phyloP scores from a whole-genome alignment of 2,888 invertebrate genomes.

The Malthinus flaveolus region DNA sequence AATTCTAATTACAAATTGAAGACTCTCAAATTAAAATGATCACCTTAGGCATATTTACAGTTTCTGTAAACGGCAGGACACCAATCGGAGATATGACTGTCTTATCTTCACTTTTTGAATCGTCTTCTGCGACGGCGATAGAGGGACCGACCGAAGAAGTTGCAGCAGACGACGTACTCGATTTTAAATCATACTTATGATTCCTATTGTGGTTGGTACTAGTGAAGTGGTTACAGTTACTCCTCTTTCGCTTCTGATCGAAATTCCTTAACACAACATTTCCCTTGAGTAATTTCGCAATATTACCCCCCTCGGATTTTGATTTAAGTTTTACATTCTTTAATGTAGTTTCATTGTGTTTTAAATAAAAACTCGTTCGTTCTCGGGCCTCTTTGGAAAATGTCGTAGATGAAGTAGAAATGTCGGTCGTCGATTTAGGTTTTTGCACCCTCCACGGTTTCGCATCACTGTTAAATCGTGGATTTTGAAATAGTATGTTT shows the following conservation, averaged over 20 bases:
- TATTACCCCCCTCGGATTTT: constrained; percentile 7
- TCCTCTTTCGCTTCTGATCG: constrained; percentile 25
- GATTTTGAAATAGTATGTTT: constrained; percentile 24
- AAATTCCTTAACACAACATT: background rate
- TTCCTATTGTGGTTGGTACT: constrained; percentile 17
- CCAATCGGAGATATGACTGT: constrained; percentile 37
- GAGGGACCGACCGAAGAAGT: constrained; percentile 33
- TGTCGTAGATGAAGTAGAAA: constrained; percentile 6
- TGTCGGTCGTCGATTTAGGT: background rate
- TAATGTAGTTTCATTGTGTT: constrained; percentile 8
- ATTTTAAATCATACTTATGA: constrained; percentile 16
- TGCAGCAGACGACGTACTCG: constrained; percentile 25
- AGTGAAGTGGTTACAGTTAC: constrained; percentile 22
- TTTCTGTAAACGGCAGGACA: constrained; percentile 40
- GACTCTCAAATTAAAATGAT: background rate
- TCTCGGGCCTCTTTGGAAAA: constrained; percentile 19
- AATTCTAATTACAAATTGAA: too few species aligned
- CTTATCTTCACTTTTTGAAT: constrained; percentile 34
- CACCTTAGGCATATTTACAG: constrained; percentile 39
- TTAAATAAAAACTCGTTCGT: constrained; percentile 3
- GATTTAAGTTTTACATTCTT: constrained; percentile 12
- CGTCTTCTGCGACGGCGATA: constrained; percentile 43
- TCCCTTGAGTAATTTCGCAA: background rate
- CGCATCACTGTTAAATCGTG: constrained; percentile 10
- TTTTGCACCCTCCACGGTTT: constrained; percentile 7